Base-by-base conservation (phyloP, 1,140 invertebrate genomes). In the Calephelis nemesis region DNA sequence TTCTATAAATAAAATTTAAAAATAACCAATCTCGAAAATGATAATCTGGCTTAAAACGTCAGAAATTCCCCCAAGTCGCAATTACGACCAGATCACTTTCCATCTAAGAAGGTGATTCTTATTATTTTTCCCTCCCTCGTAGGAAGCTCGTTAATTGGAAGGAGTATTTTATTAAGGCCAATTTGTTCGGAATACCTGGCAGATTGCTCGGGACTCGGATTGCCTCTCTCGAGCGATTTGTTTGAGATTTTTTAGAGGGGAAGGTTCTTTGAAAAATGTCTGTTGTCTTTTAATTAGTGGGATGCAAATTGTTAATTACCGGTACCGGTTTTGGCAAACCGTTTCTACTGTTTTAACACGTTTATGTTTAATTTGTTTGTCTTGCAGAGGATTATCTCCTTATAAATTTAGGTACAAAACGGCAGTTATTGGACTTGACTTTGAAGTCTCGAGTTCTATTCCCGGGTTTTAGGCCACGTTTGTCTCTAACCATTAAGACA, bases 151-250 rank as follows among this genome's bases (percentile, higher is more conserved):
- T 90, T 90, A 90, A 90, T 90, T 88, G 83, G 77, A 80, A 65
- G 70, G 77, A 83, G 82, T 83, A 87, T 88, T 90, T 90, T 88
- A 87, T 90, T 87, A 83, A 78, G 79, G 79, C 75, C 87, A 90
- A 90, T 90, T 90, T 90, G 87, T 90, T 76, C 70, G 72, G 70
- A 83, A 84, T 90, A 90, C 87, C 86, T 87, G 87, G 71, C 71
- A 80, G 84, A 86, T 85, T 82, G 79, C 72, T 45, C 60, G 54
- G 30, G 19, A 58, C 65, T 76, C 73, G 47, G 71, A 74, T 76
- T 73, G 69, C 74, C 50, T 64, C 63, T 48, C 54, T 19, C 63
- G 62, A 72, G 72, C 74, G 75, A 83, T 85, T 87, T 80, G 79
- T 86, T 78, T 72, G 71, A 73, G 69, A 73, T 80, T 85, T 83